Base-by-base conservation (phyloP, 1,140 invertebrate genomes). In the Drosophila navojoa region DNA sequence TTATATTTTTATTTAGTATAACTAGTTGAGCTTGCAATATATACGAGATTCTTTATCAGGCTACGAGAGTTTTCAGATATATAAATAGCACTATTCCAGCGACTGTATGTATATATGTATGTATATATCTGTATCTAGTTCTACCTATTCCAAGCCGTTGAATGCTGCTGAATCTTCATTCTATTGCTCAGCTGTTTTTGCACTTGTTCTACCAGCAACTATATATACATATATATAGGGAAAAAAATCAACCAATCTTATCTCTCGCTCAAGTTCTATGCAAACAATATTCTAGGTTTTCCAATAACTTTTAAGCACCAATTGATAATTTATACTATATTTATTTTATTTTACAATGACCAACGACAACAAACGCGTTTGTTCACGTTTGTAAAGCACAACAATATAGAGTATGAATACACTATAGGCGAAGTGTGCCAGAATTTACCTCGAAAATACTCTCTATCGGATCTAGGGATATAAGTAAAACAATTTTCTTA, bases 251-350 rank as follows among this genome's bases (percentile, higher is more conserved):
- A 13, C 13, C 3, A 16, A 64, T 64, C 70, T 72, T 60, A 68
- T 72, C 70, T 45, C 3, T 2, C 16, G 32, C 44, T 72, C 47
- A 60, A 72, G 70, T 67, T 45, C 55, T 72, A 25, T 54, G 49
- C 63, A 72, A 59, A 44, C 15, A 67, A 29, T 13, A 27, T 10
- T 57, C 44, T 35, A 57, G n/a, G 35, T 53, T 29, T 55, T 54
- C 53, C 27, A 71, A 67, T 45, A 55, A 58, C 22, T 45, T 71
- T 27, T 42, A 32, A 71, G 47, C 61, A 66, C 16, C 53, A 47
- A 19, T 58, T 25, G 54, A 29, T 32, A 45, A 38, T 22, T n/a
- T 22, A 38, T 42, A 4, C 19, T n/a, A 45, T 35, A 27, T 19
- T 54, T 32, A 10, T 54, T 54, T 54, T 58, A 13, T 15, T 27